Evolutionary conservation across 2,888 invertebrate genomes (phyloP).

Genomic region (Meteorus cinctellus): DNA sequence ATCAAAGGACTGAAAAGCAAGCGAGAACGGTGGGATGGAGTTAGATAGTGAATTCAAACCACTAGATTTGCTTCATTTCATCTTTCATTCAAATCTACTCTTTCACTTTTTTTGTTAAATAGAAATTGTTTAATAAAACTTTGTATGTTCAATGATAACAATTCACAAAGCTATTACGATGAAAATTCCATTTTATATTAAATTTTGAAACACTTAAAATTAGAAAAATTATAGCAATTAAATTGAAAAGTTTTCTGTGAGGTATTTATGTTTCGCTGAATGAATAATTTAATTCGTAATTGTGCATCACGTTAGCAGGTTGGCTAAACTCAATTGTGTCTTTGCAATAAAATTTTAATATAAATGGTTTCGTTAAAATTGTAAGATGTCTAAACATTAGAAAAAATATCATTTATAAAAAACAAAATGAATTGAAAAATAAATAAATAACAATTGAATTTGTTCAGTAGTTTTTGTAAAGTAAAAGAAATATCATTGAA

Average conservation of each 20-base stretch:
- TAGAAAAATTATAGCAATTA: constrained; percentile 7
- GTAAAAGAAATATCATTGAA: neutral
- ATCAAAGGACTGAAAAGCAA: neutral
- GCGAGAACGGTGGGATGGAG: neutral
- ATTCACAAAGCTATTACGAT: neutral
- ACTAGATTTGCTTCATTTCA: neutral
- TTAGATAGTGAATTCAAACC: neutral
- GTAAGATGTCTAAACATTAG: neutral
- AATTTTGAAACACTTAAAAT: neutral
- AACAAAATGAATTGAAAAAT: neutral
- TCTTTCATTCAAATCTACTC: neutral
- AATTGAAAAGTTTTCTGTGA: neutral
- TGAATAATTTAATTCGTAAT: constrained; percentile 9
- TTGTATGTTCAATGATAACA: constrained; percentile 3
- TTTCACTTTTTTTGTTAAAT: neutral
- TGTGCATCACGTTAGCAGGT: neutral
- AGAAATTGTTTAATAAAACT: constrained; percentile 13
- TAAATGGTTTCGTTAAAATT: neutral
- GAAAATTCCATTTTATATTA: neutral
- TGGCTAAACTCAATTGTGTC: neutral
- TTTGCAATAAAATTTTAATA: neutral
- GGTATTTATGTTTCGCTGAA: constrained; percentile 8
- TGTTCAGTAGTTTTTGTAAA: neutral
- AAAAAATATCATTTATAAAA: neutral
- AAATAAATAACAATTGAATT: neutral